Evolutionary conservation across 2,113 vertebrate species (phyloP).

Genomic region (Odontesthes bonariensis): DNA sequence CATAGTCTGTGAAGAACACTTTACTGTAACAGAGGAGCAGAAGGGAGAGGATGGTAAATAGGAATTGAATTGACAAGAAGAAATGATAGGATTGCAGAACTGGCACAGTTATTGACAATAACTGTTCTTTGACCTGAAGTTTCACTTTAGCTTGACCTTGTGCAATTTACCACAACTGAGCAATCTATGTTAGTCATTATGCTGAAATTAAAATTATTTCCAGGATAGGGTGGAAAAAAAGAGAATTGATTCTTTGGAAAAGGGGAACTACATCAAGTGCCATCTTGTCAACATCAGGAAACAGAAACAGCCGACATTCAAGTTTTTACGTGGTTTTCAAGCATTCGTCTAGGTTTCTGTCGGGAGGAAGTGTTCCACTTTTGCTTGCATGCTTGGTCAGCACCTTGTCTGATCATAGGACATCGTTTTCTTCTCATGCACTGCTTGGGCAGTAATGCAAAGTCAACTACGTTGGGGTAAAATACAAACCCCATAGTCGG

Average conservation of each 20-base stretch:
- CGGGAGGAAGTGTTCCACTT: conserved; percentile 52
- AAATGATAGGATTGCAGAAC: not conserved
- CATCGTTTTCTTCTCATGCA: conserved; percentile 25
- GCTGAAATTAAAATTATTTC: not conserved
- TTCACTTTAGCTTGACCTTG: not conserved
- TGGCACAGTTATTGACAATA: no score
- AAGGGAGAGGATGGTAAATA: not conserved
- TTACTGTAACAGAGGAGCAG: conserved; percentile 81
- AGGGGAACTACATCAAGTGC: conserved; percentile 39
- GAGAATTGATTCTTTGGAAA: conserved; percentile 60
- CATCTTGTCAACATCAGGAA: conserved; percentile 33
- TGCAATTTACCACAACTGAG: not conserved
- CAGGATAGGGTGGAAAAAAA: not conserved
- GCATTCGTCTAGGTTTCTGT: conserved; percentile 33
- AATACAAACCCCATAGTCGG: conserved; percentile 93
- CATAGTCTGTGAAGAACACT: conserved; percentile 98
- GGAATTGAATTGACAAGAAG: not conserved
- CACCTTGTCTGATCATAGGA: conserved; percentile 55
- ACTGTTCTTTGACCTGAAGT: not conserved
- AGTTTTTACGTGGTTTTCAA: conserved; percentile 3
- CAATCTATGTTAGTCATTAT: not conserved
- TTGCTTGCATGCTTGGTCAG: conserved; percentile 57
- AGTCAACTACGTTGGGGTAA: conserved; percentile 16
- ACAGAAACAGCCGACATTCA: conserved; percentile 31
- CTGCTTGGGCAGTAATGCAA: conserved; percentile 23